These are phyloP conservation scores for Gibbula magus DNA, from an alignment of 2,888 invertebrate genomes.

Conservation along the genomic window DNA sequence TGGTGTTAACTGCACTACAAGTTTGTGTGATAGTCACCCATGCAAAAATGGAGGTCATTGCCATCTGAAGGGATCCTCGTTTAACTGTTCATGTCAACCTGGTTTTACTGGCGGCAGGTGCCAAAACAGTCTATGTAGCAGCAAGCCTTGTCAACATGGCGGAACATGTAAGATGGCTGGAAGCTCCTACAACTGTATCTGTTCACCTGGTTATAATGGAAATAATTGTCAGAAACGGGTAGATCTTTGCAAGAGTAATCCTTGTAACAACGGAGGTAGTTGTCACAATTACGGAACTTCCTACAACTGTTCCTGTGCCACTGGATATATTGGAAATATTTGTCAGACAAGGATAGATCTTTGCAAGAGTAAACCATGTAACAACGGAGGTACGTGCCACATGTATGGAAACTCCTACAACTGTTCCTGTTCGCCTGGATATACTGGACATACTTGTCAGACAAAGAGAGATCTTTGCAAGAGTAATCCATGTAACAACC, in stretches of 20 bases:
- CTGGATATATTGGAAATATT: background rate
- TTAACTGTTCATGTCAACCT: background rate
- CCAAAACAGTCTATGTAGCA: background rate
- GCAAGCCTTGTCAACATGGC: background rate
- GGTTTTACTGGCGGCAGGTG: background rate
- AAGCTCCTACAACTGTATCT: background rate
- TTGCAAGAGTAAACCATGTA: background rate
- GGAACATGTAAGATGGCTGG: background rate
- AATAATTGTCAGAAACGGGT: background rate
- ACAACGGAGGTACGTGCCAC: background rate
- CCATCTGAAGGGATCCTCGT: background rate
- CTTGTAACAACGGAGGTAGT: background rate
- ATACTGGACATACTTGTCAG: no score
- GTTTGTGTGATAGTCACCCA: background rate
- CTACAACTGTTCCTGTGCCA: background rate
- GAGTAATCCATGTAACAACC: no score
- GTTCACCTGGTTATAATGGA: background rate
- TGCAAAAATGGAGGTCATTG: background rate
- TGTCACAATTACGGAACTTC: background rate
- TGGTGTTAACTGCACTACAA: background rate
- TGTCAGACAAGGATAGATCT: background rate
- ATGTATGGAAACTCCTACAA: background rate
- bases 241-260: background rate
- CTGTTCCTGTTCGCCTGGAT: no score
- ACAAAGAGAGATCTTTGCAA: no score